Percentiles rank a stretch among this genome's conserved stretches.
phyloP scores from a whole-genome alignment of 2,113 vertebrate genomes.

The Aegypius monachus region DNA sequence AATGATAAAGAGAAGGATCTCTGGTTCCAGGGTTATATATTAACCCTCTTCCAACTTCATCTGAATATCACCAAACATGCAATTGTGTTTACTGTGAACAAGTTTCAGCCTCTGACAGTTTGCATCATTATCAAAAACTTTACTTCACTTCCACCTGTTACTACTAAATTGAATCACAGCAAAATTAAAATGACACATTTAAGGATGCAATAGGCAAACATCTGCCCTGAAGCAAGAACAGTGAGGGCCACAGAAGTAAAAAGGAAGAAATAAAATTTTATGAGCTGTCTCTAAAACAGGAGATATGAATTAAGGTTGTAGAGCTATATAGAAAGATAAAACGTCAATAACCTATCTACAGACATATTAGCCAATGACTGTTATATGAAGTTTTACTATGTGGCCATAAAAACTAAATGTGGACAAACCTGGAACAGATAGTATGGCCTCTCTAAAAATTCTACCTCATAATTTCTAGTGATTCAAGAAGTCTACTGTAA shows the following conservation, averaged over 20 bases:
- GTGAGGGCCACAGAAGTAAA: background rate
- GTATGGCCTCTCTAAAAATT: background rate
- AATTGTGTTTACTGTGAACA: background rate
- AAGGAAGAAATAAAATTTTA: background rate
- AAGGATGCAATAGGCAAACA: background rate
- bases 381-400: background rate
- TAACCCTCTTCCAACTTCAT: background rate
- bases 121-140: background rate
- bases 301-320: background rate
- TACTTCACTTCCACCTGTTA: background rate
- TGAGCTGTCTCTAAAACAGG: background rate
- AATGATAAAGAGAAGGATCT: background rate
- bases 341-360: background rate
- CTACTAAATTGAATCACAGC: background rate
- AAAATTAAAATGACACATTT: background rate
- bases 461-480: background rate
- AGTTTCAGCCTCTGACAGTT: background rate
- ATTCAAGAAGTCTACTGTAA: background rate
- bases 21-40: background rate
- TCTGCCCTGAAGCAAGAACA: background rate
- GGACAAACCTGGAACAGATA: background rate
- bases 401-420: accelerated
- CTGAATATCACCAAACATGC: background rate
- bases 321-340: background rate
- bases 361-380: background rate